Conservation (phyloP, 2,797 vertebrate species). For the Sebastes trivittatus region DNA sequence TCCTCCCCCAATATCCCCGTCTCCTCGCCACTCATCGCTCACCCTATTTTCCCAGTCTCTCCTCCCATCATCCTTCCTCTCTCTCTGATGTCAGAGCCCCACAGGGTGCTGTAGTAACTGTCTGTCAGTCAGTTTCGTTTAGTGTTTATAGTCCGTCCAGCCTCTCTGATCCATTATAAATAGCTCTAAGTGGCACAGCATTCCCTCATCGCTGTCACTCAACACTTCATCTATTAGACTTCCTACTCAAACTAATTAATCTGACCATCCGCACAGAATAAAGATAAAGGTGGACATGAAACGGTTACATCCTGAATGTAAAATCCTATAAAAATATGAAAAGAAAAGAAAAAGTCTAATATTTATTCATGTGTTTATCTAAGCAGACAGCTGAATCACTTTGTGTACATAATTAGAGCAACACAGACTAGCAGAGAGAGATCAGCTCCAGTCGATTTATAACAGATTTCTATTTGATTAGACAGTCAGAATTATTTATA, state of each 20-base stretch:
- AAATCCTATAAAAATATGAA: not conserved
- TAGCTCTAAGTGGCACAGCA: constrained; percentile 55
- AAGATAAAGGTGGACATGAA: constrained; percentile 38
- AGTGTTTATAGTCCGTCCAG: constrained; percentile 58
- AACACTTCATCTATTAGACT: constrained; percentile 41
- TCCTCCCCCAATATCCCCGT: not conserved
- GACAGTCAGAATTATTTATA: constrained; percentile 35
- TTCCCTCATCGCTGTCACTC: constrained; percentile 55
- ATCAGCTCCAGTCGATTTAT: not conserved
- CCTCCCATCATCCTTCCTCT: not conserved
- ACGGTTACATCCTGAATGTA: not conserved
- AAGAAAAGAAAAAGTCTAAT: not conserved
- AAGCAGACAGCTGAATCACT: not conserved
- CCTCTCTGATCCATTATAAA: constrained; percentile 72
- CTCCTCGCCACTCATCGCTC: not conserved
- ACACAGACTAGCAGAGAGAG: not conserved
- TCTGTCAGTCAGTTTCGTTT: constrained; percentile 71
- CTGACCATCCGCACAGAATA: constrained; percentile 27
- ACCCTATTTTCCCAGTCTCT: not conserved
- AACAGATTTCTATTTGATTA: constrained; percentile 30
- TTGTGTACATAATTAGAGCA: constrained; percentile 35
- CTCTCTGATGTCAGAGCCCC: constrained; percentile 53
- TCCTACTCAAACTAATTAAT: constrained; percentile 53
- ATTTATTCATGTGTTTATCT: not conserved
- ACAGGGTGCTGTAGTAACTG: constrained; percentile 55